phyloP scores from a whole-genome alignment of 2,113 vertebrate genomes.

The Ceyx margarethae region DNA sequence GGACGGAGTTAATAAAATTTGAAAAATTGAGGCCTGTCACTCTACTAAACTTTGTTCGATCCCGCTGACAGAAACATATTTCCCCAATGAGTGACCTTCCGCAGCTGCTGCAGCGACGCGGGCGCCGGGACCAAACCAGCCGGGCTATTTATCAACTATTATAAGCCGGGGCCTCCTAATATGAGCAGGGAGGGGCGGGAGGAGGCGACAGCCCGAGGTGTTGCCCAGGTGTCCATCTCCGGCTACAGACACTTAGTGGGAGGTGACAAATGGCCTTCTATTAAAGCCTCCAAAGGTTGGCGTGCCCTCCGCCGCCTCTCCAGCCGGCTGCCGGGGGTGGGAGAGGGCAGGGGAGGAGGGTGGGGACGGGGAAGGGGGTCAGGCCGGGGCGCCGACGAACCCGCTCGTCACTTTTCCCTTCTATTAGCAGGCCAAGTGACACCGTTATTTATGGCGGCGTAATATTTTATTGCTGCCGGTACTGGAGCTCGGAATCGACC shows the following conservation, averaged over 20 bases:
- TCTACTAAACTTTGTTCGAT: slow-evolving; percentile 82
- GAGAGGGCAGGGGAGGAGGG: slow-evolving; percentile 54
- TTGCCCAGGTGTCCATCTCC: slow-evolving; percentile 73
- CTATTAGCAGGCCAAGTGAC: slow-evolving; percentile 43
- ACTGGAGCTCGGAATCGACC: slow-evolving; percentile 81
- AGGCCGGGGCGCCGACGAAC: slow-evolving; percentile 37
- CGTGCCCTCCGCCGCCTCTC: slow-evolving; percentile 1
- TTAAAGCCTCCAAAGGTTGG: slow-evolving; percentile 61
- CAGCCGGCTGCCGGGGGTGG: slow-evolving; percentile 49
- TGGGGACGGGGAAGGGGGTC: slow-evolving; percentile 70
- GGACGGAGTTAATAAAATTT: slow-evolving; percentile 85
- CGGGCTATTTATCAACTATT: slow-evolving; percentile 78
- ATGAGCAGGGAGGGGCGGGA: slow-evolving; percentile 16
- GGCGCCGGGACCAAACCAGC: slow-evolving; percentile 23
- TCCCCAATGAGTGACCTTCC: slow-evolving; percentile 85
- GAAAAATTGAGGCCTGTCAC: slow-evolving; percentile 85
- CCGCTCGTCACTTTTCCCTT: background rate
- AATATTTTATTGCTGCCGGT: slow-evolving; percentile 84
- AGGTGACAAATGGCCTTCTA: slow-evolving; percentile 81
- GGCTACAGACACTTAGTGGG: slow-evolving; percentile 74
- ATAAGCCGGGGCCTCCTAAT: slow-evolving; percentile 71
- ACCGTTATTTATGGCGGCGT: slow-evolving; percentile 76
- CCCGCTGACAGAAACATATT: slow-evolving; percentile 82
- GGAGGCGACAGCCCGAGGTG: slow-evolving; percentile 74
- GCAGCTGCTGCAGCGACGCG: slow-evolving; percentile 67